These are phyloP conservation scores for Pseudocheirus occidentalis DNA, from an alignment of 2,797 vertebrate genomes.

Conservation along the genomic window DNA sequence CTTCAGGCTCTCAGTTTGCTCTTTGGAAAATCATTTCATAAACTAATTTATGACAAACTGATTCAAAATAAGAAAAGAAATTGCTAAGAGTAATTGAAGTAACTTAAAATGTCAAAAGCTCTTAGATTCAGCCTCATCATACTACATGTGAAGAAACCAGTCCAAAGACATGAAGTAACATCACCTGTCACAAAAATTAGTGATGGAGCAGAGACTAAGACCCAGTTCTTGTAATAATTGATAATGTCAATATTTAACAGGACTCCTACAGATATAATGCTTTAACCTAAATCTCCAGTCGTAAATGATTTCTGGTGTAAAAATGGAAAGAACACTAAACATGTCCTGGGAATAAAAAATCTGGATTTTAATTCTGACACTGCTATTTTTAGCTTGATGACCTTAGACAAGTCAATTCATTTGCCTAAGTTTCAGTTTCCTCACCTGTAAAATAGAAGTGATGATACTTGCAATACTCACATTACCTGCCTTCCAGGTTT, in stretches of 20 bases:
- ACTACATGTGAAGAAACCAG: background rate
- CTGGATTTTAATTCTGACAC: background rate
- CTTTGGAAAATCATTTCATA: background rate
- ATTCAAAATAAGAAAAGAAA: background rate
- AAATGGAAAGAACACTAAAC: background rate
- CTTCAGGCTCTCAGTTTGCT: background rate
- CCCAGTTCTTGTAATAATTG: background rate
- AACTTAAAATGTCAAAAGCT: background rate
- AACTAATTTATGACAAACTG: background rate
- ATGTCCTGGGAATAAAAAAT: background rate
- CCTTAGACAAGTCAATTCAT: background rate
- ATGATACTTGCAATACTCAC: background rate
- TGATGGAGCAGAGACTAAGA: background rate
- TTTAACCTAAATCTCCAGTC: background rate
- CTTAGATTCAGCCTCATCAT: background rate
- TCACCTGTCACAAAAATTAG: background rate
- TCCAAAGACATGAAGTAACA: background rate
- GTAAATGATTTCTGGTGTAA: background rate
- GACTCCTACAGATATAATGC: background rate
- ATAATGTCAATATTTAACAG: background rate
- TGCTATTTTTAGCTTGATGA: background rate
- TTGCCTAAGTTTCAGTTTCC: background rate
- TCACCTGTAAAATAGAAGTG: background rate
- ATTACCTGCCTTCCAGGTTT: background rate
- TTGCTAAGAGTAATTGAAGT: background rate